These are phyloP conservation scores for Eumerus sabulonum DNA, from an alignment of 2,888 invertebrate genomes.

Conservation along the genomic window DNA sequence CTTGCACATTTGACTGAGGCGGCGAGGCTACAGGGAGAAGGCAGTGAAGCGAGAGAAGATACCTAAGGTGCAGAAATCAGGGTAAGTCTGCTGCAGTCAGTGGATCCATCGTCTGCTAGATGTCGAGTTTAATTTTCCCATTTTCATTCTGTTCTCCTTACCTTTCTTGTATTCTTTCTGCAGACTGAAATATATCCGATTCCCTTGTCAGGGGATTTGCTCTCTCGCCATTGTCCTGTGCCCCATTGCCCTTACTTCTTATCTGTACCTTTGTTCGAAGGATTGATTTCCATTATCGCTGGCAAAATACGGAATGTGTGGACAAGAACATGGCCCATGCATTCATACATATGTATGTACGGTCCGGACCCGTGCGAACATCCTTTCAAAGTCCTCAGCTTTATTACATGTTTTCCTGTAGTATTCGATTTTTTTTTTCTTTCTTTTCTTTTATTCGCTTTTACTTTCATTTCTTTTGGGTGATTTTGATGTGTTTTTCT, in stretches of 20 bases:
- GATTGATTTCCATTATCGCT: slow-evolving; percentile 69
- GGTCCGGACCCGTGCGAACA: not conserved
- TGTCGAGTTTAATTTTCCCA: slow-evolving; percentile 37
- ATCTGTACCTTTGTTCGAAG: slow-evolving; percentile 65
- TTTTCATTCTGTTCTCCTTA: slow-evolving; percentile 20
- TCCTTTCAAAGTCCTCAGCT: slow-evolving; percentile 25
- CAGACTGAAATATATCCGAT: slow-evolving; percentile 41
- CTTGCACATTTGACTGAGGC: slow-evolving; percentile 51
- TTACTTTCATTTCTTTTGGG: slow-evolving; percentile 6
- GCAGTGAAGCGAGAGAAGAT: not conserved
- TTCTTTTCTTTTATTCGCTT: not conserved
- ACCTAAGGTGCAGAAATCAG: slow-evolving; percentile 36
- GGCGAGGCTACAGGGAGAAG: slow-evolving; percentile 20
- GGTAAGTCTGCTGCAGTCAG: slow-evolving; percentile 57
- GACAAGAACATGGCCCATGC: too few species aligned
- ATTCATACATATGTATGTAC: too few species aligned
- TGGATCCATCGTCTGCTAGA: slow-evolving; percentile 48
- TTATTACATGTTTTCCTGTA: slow-evolving; percentile 22
- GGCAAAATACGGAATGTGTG: not conserved
- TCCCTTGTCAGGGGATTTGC: slow-evolving; percentile 48
- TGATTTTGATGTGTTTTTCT: slow-evolving; percentile 12
- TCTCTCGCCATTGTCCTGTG: slow-evolving; percentile 16
- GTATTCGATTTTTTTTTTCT: too few species aligned
- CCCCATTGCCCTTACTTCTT: not conserved
- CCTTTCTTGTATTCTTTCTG: slow-evolving; percentile 9